Evolutionary conservation across 1,140 invertebrate species (phyloP), one percentile per base, ranked within the genome.

Genomic region (Scaptomyza pallida): DNA sequence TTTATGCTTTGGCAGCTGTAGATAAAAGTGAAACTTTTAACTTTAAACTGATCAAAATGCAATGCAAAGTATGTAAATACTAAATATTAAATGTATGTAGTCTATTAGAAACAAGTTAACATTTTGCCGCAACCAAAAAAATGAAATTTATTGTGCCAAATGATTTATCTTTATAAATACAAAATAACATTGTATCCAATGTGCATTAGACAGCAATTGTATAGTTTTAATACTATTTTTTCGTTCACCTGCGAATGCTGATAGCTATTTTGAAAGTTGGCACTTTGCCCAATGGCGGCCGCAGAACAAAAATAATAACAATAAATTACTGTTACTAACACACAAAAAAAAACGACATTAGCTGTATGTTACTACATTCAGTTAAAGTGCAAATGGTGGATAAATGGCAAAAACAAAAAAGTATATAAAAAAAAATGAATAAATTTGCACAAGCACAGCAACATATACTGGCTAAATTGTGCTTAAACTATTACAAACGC

Each of bases 311-410:
- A 75, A 65, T 59, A 80, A 70, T 65, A 75, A 76, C 80, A 70
- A 83, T 83, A 86, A 83, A 83, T 83, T 83, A 85, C 68, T 52
- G 67, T 85, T 85, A 70, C 30, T 17, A 17, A 60, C 30, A 37
- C 51, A 45, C 52, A 79, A 47, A 64, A 43, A 55, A 79, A 72
- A 75, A n/a, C n/a, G n/a, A n/a, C n/a, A n/a, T n/a, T n/a, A n/a
- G n/a, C n/a, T n/a, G n/a, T 62, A 55, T 45, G 52, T 62, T 40
- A 65, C 56, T 63, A 54, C 59, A 70, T 64, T 70, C 64, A 56
- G 51, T 5, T 16, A 48, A 26, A 56, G 35, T 70, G 67, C 60
- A 64, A 70, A 64, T 70, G 50, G 43, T 19, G 60, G 43, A 47
- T 48, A 72, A 72, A 68, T 72, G 65, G 17, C 50, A 48, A 52